Evolutionary conservation across 2,113 vertebrate genomes (phyloP), one percentile per base, ranked within the genome.

Genomic region (Turdus rufiventris): DNA sequence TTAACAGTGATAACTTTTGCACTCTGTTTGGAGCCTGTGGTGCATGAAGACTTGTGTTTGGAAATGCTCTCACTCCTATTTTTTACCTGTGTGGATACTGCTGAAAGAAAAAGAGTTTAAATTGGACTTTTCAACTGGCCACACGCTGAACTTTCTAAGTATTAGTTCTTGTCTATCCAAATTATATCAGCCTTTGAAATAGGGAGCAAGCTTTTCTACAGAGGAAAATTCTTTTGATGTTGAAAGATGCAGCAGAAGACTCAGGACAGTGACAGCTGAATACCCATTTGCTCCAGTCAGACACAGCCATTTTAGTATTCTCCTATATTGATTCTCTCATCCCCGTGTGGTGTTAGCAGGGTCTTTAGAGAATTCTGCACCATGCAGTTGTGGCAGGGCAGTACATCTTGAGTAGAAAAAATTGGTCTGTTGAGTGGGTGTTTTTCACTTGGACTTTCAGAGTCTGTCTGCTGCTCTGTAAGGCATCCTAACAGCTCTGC

Each of bases 161-260:
- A 14, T 76, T 92, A 38, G 28, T 87, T 96, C 65, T 91, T 95
- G 73, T 26, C 60, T 43, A 60, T 74, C 77, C 70, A 56, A 72
- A 77, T 94, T 62, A 20, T 77, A 81, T 36, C 62, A 94, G 53
- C 48, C n/a, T 72, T 67, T 94, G 47, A 95, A 96, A 68, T 76
- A 94, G 93, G 67, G 51, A 68, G 21, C 71, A 87, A 65, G 74
- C 4, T n/a, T 82, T 65, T 71, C 24, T 51, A 31, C 54, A 70
- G 65, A 89, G 78, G 74, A 89, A 74, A 68, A 61, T 25, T 68
- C n/a, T 88, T 73, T 73, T 28, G 10, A 0, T 82, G 14, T 43
- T 91, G 70, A 50, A 74, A 94, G 75, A 50, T 11, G 11, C 61
- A 92, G 72, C 77, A 72, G 45, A 79, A 57, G 40, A 61, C 68